Conservation (phyloP, 2,888 invertebrate genomes). For the Yponomeuta plumbellus region DNA sequence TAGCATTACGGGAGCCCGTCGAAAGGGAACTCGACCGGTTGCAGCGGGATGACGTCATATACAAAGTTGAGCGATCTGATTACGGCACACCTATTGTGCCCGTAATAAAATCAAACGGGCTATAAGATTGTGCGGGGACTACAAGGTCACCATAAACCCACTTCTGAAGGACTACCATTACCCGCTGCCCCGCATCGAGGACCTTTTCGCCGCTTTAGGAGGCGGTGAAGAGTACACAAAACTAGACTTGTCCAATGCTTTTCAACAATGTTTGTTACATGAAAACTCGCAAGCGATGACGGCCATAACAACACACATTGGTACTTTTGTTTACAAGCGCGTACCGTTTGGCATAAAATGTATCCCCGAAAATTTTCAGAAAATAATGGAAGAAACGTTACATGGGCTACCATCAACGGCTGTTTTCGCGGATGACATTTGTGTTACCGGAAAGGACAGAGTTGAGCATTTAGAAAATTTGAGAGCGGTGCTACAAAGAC, state of each 20-base stretch:
- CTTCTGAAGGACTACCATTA: too few species aligned
- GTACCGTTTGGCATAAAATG: slow-evolving; percentile 26
- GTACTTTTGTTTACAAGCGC: too few species aligned
- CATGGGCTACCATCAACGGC: slow-evolving; percentile 24
- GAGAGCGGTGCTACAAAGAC: too few species aligned
- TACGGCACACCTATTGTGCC: slow-evolving; percentile 12
- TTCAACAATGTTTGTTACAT: slow-evolving; percentile 23
- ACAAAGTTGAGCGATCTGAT: slow-evolving; percentile 8
- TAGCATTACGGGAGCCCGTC: slow-evolving; percentile 8
- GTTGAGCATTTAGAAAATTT: slow-evolving; percentile 23
- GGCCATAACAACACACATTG: slow-evolving; percentile 27
- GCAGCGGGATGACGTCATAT: slow-evolving; percentile 10
- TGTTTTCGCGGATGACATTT: slow-evolving; percentile 29
- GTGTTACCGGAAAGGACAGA: slow-evolving; percentile 23
- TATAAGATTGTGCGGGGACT: slow-evolving; percentile 28
- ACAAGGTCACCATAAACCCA: slow-evolving; percentile 29
- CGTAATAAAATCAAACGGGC: background rate
- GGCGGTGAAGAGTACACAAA: slow-evolving; percentile 28
- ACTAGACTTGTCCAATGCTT: slow-evolving; percentile 28
- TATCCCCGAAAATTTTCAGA: slow-evolving; percentile 31
- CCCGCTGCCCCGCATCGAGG: too few species aligned
- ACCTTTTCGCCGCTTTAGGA: slow-evolving; percentile 22
- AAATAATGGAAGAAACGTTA: slow-evolving; percentile 28
- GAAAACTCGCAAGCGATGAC: slow-evolving; percentile 26
- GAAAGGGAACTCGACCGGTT: slow-evolving; percentile 11